phyloP scores from a whole-genome alignment of 2,113 vertebrate species.

The Bos indicus region DNA sequence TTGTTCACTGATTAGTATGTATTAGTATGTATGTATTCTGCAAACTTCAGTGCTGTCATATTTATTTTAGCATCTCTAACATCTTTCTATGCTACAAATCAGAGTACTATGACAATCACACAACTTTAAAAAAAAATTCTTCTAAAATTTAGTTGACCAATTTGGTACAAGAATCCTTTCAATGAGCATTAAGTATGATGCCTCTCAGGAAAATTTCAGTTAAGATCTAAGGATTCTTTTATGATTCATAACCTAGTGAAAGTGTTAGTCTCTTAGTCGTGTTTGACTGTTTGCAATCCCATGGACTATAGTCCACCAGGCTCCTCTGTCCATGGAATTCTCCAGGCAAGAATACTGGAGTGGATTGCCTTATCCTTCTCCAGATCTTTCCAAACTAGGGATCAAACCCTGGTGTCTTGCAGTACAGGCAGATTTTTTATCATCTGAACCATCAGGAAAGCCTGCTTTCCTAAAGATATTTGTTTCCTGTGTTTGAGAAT shows the following conservation, averaged over 20 bases:
- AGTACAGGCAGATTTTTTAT: neutral
- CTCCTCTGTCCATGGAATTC: neutral
- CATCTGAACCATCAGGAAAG: neutral
- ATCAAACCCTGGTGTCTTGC: neutral
- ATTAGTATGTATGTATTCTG: neutral
- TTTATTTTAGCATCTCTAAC: neutral
- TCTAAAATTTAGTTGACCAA: neutral
- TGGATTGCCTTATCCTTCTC: neutral
- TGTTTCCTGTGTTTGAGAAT: neutral
- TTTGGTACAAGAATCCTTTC: neutral
- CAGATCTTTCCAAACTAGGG: neutral
- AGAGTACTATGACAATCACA: neutral
- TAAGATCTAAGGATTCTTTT: neutral
- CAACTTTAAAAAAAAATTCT: neutral
- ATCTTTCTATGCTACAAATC: neutral
- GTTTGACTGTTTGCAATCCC: neutral
- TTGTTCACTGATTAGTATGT: neutral
- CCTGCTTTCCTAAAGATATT: neutral
- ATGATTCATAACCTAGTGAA: neutral
- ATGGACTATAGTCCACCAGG: neutral
- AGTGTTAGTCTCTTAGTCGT: neutral
- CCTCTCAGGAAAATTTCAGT: neutral
- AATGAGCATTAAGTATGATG: neutral
- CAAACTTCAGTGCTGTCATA: neutral
- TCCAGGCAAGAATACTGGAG: neutral